A percentile compares a stretch with the other conserved stretches of the same genome.
These are phyloP conservation scores for Anastatus disparis DNA, from an alignment of 1,140 invertebrate species.

Conservation along the genomic window DNA sequence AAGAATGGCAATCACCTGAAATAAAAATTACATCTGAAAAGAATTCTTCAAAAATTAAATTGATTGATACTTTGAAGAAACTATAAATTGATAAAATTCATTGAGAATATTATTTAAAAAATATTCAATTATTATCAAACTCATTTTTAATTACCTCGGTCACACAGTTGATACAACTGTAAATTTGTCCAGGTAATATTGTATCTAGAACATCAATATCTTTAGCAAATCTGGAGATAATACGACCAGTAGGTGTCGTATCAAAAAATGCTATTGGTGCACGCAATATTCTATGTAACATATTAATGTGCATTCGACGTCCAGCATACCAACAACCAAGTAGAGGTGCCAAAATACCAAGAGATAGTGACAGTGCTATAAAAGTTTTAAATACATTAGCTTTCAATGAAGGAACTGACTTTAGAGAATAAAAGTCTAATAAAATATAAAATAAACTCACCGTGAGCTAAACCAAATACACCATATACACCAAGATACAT, in stretches of 20 bases:
- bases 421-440: conserved; percentile 2
- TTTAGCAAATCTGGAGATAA: conserved; percentile 72
- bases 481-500: conserved; percentile 90
- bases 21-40: too few relatives aligned
- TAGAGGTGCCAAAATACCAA: conserved; percentile 58
- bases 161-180: too few relatives aligned
- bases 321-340: conserved; percentile 60
- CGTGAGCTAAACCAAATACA: conserved; percentile 86
- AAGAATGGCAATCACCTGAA: too few relatives aligned
- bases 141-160: too few relatives aligned
- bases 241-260: conserved; percentile 70
- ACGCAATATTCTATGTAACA: conserved; percentile 64
- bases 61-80: too few relatives aligned
- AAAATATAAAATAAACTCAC: conserved; percentile 65
- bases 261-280: conserved; percentile 73
- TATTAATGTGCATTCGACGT: conserved; percentile 56
- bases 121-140: too few relatives aligned
- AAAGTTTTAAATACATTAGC: conserved; percentile 24
- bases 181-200: conserved; percentile 66
- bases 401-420: not conserved
- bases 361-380: conserved; percentile 61
- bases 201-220: conserved; percentile 68
- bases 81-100: too few relatives aligned
- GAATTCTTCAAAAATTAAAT: too few relatives aligned
- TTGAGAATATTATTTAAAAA: too few relatives aligned